phyloP scores from a whole-genome alignment of 2,888 invertebrate genomes.

The Amblyjoppa proteus region DNA sequence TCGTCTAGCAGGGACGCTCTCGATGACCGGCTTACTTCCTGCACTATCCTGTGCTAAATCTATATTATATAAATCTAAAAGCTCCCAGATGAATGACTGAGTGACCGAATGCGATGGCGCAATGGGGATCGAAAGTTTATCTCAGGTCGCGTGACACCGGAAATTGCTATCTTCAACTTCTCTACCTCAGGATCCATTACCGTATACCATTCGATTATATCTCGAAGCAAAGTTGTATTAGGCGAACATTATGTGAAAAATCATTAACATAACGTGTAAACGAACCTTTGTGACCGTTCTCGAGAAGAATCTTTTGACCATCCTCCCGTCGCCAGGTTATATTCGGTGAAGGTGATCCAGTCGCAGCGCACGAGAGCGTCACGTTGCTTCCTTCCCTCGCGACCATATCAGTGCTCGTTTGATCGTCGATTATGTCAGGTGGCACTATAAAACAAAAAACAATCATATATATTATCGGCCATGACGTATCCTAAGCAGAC shows the following conservation, averaged over 20 bases:
- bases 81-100: neutral
- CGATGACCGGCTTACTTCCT: neutral
- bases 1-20: neutral
- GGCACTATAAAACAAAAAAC: slow-evolving; percentile 87
- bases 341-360: slow-evolving; percentile 92
- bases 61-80: neutral
- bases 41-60: neutral
- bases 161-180: too few relatives aligned
- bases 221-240: neutral
- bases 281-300: slow-evolving; percentile 87
- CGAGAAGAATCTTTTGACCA: slow-evolving; percentile 90
- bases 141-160: too few relatives aligned
- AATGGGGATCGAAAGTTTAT: neutral
- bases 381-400: slow-evolving; percentile 95
- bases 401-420: slow-evolving; percentile 94
- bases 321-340: slow-evolving; percentile 96
- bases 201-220: neutral
- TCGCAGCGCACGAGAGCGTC: slow-evolving; percentile 94
- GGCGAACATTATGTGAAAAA: neutral
- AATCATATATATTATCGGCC: neutral
- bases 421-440: slow-evolving; percentile 94
- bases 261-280: neutral
- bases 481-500: neutral
- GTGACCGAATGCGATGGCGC: neutral
- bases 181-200: too few relatives aligned